Evolutionary conservation across 2,113 vertebrate genomes (phyloP).

Genomic region (Eublepharis macularius): DNA sequence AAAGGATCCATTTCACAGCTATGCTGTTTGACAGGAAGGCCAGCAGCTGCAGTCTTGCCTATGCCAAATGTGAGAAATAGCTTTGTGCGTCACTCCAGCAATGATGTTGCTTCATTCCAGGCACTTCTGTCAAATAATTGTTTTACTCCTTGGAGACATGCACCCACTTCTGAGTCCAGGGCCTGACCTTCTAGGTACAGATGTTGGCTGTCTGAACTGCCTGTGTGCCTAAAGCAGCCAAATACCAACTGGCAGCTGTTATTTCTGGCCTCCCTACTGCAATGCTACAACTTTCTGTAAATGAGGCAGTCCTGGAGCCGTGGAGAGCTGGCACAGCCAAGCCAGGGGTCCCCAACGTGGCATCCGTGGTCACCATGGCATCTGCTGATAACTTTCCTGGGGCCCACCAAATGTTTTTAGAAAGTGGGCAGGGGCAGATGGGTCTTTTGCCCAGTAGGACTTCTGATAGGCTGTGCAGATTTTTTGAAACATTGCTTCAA

Average conservation of each 20-base stretch:
- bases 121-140: constrained; percentile 33
- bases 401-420: no score
- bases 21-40: constrained; percentile 37
- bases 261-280: constrained; percentile 3
- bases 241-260: constrained; percentile 16
- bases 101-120: constrained; percentile 29
- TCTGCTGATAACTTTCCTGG: no score
- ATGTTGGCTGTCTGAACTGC: background rate
- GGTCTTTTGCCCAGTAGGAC: no score
- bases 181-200: constrained; percentile 43
- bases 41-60: constrained; percentile 49
- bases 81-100: constrained; percentile 28
- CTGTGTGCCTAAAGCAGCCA: constrained; percentile 59
- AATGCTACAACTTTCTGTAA: background rate
- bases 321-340: no score
- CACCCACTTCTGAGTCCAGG: background rate
- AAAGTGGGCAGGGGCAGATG: no score
- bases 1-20: constrained; percentile 5
- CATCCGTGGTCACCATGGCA: no score
- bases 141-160: constrained; percentile 43
- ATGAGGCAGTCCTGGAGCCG: background rate
- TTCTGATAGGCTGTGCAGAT: no score
- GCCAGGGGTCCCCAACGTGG: no score
- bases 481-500: no score
- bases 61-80: constrained; percentile 39